Percentiles rank a stretch among this genome's conserved stretches.
phyloP scores from a whole-genome alignment of 1,140 invertebrate genomes.

The Drosophila trapezifrons region DNA sequence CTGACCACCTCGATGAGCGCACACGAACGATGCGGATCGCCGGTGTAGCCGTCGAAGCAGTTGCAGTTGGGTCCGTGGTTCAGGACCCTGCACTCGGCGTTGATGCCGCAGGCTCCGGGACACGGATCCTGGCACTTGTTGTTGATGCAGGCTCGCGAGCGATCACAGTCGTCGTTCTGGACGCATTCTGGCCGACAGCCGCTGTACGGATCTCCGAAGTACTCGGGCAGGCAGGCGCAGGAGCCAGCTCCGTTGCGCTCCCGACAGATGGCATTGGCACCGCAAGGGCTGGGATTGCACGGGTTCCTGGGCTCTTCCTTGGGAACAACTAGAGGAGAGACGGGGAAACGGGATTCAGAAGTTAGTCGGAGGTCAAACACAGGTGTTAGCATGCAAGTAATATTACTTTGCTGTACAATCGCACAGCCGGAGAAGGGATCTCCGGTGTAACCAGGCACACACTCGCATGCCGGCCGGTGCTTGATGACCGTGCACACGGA shows the following conservation, averaged over 20 bases:
- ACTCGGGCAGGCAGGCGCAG: slow-evolving; percentile 90
- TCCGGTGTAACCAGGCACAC: slow-evolving; percentile 90
- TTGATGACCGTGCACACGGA: slow-evolving; percentile 91
- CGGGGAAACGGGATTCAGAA: neutral
- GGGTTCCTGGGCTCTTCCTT: slow-evolving; percentile 85
- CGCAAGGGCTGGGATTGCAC: slow-evolving; percentile 91
- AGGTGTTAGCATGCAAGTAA: neutral
- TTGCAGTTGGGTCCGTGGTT: slow-evolving; percentile 91
- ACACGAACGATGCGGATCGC: slow-evolving; percentile 87
- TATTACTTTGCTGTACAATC: slow-evolving; percentile 83
- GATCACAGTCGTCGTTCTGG: slow-evolving; percentile 88
- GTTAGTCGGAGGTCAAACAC: slow-evolving; percentile 13
- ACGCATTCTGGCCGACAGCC: slow-evolving; percentile 89
- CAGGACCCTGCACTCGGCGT: slow-evolving; percentile 87
- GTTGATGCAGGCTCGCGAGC: slow-evolving; percentile 88
- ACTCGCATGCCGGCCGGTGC: slow-evolving; percentile 90
- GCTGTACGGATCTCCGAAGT: slow-evolving; percentile 91
- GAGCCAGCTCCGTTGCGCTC: slow-evolving; percentile 90
- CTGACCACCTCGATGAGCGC: slow-evolving; percentile 67
- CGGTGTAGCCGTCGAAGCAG: slow-evolving; percentile 90
- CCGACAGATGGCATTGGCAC: slow-evolving; percentile 91
- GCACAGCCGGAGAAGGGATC: slow-evolving; percentile 89
- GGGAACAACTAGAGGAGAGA: slow-evolving; percentile 65
- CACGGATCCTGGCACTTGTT: slow-evolving; percentile 90
- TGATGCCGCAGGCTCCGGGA: slow-evolving; percentile 88